Evolutionary conservation across 2,797 vertebrate species (phyloP).

Genomic region (Squalus acanthias): DNA sequence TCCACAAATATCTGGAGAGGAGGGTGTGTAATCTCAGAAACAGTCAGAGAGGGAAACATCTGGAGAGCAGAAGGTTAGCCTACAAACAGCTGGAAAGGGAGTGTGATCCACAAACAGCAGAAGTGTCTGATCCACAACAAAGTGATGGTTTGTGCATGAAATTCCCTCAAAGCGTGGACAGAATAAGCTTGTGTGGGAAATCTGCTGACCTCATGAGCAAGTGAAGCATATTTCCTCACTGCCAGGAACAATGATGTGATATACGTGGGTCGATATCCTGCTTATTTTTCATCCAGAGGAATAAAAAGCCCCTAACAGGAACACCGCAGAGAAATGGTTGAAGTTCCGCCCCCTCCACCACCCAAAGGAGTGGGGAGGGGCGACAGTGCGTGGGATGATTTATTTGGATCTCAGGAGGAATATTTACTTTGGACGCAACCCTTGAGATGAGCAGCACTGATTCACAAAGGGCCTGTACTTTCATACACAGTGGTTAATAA

Average conservation of each 20-base stretch:
- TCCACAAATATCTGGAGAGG: neutral
- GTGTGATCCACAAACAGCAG: neutral
- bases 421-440: neutral
- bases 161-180: neutral
- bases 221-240: neutral
- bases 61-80: neutral
- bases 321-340: neutral
- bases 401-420: neutral
- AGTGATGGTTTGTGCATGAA: neutral
- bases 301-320: neutral
- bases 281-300: neutral
- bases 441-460: no score
- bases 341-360: neutral
- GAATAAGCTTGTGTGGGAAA: neutral
- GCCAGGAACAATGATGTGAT: neutral
- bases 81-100: neutral
- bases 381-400: neutral
- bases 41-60: neutral
- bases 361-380: neutral
- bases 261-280: neutral
- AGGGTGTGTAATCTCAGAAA: neutral
- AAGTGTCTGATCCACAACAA: neutral
- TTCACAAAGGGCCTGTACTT: neutral
- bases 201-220: conserved; percentile 1
- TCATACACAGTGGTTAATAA: no score